Percentiles rank a stretch among this genome's conserved stretches.
Conservation (phyloP, 2,113 vertebrate genomes). For the Benitochromis conjunctus region DNA sequence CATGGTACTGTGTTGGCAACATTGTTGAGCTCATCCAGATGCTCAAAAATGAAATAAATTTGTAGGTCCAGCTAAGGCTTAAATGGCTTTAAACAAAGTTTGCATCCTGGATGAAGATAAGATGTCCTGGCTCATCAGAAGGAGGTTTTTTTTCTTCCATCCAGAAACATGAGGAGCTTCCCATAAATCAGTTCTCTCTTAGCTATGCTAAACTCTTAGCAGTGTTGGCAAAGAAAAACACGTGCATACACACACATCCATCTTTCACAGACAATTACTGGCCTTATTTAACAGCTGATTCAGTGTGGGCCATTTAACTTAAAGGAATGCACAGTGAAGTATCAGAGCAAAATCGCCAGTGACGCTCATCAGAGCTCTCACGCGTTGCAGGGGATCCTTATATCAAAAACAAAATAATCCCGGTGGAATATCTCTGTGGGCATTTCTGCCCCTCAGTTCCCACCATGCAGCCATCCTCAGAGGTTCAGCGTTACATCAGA, state of each 20-base stretch:
- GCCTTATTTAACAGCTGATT: neutral
- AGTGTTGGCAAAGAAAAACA: neutral
- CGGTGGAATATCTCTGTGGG: neutral
- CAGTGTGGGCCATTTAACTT: neutral
- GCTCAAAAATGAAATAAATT: neutral
- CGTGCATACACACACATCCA: neutral
- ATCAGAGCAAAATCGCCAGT: neutral
- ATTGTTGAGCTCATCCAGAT: neutral
- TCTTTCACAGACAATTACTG: neutral
- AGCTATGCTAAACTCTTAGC: neutral
- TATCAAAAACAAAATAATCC: neutral
- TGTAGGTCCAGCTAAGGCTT: neutral
- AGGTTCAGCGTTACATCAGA: neutral
- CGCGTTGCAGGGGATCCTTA: slow-evolving; percentile 14
- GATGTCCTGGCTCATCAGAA: neutral
- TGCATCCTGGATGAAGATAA: neutral
- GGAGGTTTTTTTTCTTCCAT: neutral
- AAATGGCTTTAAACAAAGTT: neutral
- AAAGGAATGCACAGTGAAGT: neutral
- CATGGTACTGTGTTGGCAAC: neutral
- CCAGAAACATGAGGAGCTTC: neutral
- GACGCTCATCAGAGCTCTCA: slow-evolving; percentile 37
- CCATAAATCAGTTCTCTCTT: neutral
- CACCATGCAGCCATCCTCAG: neutral
- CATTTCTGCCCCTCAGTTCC: neutral